These are phyloP conservation scores for Anthrax anthrax DNA, from an alignment of 2,888 invertebrate genomes.

Conservation along the genomic window DNA sequence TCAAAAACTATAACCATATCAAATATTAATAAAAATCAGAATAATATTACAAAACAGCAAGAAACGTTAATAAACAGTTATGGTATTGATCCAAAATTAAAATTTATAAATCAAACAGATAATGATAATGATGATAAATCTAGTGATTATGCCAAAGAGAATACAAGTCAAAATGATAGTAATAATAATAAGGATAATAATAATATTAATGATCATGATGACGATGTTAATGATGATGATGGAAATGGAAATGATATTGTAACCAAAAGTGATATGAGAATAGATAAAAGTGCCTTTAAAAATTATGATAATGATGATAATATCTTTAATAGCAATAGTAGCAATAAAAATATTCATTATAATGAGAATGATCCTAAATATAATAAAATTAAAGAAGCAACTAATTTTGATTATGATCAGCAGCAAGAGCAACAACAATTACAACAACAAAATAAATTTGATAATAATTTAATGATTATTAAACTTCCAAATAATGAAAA, in stretches of 20 bases:
- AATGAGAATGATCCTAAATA: background rate
- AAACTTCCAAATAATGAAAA: constrained; percentile 23
- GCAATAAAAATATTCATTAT: constrained; percentile 1
- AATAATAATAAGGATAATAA: background rate
- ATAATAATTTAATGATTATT: background rate
- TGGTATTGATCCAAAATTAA: no score
- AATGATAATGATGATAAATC: no score
- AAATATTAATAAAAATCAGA: no score
- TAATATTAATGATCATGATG: no score
- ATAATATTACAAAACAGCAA: no score
- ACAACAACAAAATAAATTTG: background rate
- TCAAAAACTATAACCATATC: no score
- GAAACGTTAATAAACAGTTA: no score
- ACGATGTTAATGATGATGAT: background rate
- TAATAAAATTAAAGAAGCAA: no score
- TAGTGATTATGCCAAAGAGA: constrained; percentile 8
- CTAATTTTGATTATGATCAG: background rate
- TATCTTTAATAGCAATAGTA: background rate
- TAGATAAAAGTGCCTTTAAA: constrained; percentile 4
- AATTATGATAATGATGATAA: background rate
- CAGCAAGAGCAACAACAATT: background rate
- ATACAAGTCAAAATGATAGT: constrained; percentile 2
- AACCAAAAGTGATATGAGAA: no score
- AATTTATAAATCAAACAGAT: no score
- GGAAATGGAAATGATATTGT: background rate